phyloP scores from a whole-genome alignment of 1,140 invertebrate genomes.

The Laupala kohalensis region DNA sequence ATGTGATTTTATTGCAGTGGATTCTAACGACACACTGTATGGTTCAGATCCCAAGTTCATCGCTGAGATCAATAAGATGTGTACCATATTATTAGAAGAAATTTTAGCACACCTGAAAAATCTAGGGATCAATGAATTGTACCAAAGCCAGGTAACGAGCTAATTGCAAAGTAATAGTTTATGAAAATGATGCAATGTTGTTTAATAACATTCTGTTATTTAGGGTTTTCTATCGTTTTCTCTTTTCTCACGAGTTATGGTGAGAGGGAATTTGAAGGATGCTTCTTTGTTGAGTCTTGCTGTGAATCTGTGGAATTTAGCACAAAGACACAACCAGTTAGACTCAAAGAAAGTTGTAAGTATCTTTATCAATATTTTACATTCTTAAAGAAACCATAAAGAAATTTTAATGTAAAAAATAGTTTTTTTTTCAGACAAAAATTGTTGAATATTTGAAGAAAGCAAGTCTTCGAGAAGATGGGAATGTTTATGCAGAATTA shows the following conservation, averaged over 20 bases:
- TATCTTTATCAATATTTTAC: not conserved
- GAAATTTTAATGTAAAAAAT: not conserved
- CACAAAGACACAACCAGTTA: slow-evolving; percentile 41
- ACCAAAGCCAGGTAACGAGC: slow-evolving; percentile 38
- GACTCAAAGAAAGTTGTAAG: slow-evolving; percentile 37
- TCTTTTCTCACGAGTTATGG: slow-evolving; percentile 55
- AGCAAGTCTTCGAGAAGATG: slow-evolving; percentile 7
- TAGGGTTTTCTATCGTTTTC: slow-evolving; percentile 53
- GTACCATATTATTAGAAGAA: slow-evolving; percentile 61
- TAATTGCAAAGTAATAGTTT: not conserved
- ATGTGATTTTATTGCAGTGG: slow-evolving; percentile 44
- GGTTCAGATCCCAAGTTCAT: slow-evolving; percentile 79
- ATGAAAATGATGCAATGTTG: not conserved
- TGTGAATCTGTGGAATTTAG: slow-evolving; percentile 64
- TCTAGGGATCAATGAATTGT: slow-evolving; percentile 41
- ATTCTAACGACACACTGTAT: slow-evolving; percentile 89
- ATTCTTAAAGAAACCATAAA: not conserved
- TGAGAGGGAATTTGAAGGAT: slow-evolving; percentile 51
- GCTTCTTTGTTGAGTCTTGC: slow-evolving; percentile 46
- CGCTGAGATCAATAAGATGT: slow-evolving; percentile 63
- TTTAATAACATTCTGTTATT: not conserved
- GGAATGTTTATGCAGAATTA: slow-evolving; percentile 5
- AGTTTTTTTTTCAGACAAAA: slow-evolving; percentile 9
- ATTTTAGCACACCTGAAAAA: slow-evolving; percentile 58
- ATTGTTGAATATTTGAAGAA: slow-evolving; percentile 17